Base-by-base conservation (phyloP, 2,888 invertebrate species). In the Limulus polyphemus region DNA sequence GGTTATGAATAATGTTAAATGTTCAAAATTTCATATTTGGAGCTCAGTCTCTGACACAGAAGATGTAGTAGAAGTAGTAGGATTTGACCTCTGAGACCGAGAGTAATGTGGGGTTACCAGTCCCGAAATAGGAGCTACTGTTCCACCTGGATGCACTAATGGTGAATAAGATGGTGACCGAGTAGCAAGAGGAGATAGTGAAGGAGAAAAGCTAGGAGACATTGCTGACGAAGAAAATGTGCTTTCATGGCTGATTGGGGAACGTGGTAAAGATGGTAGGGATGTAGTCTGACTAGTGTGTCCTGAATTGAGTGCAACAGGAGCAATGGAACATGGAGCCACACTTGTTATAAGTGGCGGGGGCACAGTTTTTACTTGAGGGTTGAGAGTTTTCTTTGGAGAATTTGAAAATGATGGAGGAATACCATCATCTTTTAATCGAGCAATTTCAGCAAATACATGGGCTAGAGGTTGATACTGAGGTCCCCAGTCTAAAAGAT, bases 401-500 rank as follows among this genome's bases (percentile, higher is more conserved):
- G 32, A 32, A 7, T 32, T 32, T 5, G 32, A 32, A 61, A 58
- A 64, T 11, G 62, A 62, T 55, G 63, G 61, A 54, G 64, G 60
- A 52, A 63, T 60, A 62, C 64, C 63, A 56, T 67, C 67, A 55
- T 65, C 68, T 62, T 69, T 69, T 46, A 69, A 59, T 55, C 65
- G 62, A 14, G 95, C 95, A 70, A 98, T 98, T 81, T 98, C 97
- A 11, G 91, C 89, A 77, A 98, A 98, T 7, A 98, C 95, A 74
- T 97, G 94, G 52, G 97, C 95, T 72, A 98, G 78, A 0, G 97
- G 97, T 76, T 97, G 95, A 74, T 97, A 98, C 75, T 95, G 93
- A 0, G 97, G 97, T 4, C 91, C 88, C 94, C 95, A 97, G 77
- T 95, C 93, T 17, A 95, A 81, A 58, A 97, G 80, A 75, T 97